A percentile compares a stretch with the other conserved stretches of the same genome.
Conservation (phyloP, 2,113 vertebrate species). For the Lophochroa leadbeateri region DNA sequence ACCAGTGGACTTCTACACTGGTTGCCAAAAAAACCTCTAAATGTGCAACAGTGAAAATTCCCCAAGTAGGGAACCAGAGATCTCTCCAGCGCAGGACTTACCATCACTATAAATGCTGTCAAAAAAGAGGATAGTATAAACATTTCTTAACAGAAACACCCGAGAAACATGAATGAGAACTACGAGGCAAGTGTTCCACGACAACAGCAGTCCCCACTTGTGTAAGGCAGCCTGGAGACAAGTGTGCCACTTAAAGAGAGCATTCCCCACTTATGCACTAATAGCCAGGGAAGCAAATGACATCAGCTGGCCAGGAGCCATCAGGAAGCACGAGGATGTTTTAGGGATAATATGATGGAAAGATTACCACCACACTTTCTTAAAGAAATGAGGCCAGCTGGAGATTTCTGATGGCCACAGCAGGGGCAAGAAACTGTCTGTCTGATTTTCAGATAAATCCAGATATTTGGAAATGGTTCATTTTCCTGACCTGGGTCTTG, state of each 20-base stretch:
- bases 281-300: neutral
- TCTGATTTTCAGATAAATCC: neutral
- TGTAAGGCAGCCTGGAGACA: neutral
- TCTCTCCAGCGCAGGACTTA: neutral
- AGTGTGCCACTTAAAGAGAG: neutral
- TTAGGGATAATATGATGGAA: constrained; percentile 58
- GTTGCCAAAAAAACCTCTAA: neutral
- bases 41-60: neutral
- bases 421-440: neutral
- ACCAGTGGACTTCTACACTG: neutral
- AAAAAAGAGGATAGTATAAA: neutral
- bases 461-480: neutral
- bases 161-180: neutral
- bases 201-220: neutral
- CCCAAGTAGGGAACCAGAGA: neutral
- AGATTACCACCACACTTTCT: constrained; percentile 65
- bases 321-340: neutral
- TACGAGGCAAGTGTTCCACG: fast-evolving
- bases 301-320: constrained; percentile 46
- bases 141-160: neutral
- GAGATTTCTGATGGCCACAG: neutral
- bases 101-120: neutral
- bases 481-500: no score
- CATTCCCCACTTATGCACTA: neutral
- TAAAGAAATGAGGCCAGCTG: constrained; percentile 65